Conservation (phyloP, 2,888 invertebrate genomes). For the Noctua janthina region DNA sequence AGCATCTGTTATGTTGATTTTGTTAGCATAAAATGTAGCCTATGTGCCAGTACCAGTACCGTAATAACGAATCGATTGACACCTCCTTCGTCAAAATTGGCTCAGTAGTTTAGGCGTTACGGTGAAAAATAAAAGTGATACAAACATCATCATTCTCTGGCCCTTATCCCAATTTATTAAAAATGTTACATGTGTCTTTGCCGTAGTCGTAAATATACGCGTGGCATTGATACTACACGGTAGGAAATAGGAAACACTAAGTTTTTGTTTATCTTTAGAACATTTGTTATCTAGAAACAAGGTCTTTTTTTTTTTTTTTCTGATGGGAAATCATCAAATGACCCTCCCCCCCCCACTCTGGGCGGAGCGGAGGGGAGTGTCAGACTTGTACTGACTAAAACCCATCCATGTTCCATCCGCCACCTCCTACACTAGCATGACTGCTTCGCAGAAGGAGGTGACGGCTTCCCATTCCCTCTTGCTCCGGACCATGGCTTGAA, state of each 20-base stretch:
- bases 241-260: slow-evolving; percentile 35
- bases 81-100: background rate
- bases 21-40: too few relatives aligned
- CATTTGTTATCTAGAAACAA: slow-evolving; percentile 24
- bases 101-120: background rate
- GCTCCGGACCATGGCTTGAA: too few relatives aligned
- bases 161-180: background rate
- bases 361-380: too few relatives aligned
- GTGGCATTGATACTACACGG: slow-evolving; percentile 15
- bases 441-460: too few relatives aligned
- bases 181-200: background rate
- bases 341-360: too few relatives aligned
- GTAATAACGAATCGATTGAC: background rate
- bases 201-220: background rate
- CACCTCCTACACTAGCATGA: too few relatives aligned
- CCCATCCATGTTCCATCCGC: too few relatives aligned
- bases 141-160: background rate
- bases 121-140: background rate
- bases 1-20: too few relatives aligned
- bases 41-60: background rate
- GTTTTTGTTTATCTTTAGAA: slow-evolving; percentile 14
- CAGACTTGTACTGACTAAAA: too few relatives aligned
- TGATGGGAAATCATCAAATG: too few relatives aligned
- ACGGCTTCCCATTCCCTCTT: too few relatives aligned
- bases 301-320: background rate